phyloP scores from a whole-genome alignment of 2,113 vertebrate genomes.

The Bos indicus region DNA sequence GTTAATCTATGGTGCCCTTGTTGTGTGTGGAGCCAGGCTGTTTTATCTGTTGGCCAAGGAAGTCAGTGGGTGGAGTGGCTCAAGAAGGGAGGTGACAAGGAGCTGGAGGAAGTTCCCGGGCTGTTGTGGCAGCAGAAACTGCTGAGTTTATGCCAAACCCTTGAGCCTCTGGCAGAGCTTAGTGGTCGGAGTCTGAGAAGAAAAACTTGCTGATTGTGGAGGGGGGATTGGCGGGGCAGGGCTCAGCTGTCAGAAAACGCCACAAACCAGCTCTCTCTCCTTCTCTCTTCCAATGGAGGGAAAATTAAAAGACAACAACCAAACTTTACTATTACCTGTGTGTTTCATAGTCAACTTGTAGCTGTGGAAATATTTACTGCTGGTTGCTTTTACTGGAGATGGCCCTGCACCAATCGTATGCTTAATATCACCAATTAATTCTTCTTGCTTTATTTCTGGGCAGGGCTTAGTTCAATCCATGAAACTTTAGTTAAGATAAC shows the following conservation, averaged over 20 bases:
- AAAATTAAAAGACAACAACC: not conserved
- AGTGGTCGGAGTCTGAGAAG: not conserved
- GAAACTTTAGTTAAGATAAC: not conserved
- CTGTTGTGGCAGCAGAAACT: not conserved
- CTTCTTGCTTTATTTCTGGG: not conserved
- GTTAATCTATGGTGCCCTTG: not conserved
- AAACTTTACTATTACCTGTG: not conserved
- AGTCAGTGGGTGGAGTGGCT: not conserved
- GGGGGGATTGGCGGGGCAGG: not conserved
- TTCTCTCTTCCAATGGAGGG: not conserved
- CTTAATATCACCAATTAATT: not conserved
- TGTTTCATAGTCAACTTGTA: not conserved
- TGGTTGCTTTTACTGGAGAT: not conserved
- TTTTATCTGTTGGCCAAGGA: not conserved
- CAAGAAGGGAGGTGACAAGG: not conserved
- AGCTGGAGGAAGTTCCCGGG: not conserved
- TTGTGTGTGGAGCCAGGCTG: not conserved
- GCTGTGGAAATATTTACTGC: not conserved
- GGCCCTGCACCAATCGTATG: not conserved
- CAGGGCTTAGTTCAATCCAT: not conserved
- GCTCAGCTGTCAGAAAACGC: not conserved
- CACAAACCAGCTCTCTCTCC: not conserved
- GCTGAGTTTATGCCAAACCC: not conserved
- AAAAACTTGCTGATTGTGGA: not conserved
- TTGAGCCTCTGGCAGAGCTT: not conserved